Percentiles rank a stretch among this genome's conserved stretches.
Conservation (phyloP, 1,140 invertebrate species). For the Drosophila saltans region DNA sequence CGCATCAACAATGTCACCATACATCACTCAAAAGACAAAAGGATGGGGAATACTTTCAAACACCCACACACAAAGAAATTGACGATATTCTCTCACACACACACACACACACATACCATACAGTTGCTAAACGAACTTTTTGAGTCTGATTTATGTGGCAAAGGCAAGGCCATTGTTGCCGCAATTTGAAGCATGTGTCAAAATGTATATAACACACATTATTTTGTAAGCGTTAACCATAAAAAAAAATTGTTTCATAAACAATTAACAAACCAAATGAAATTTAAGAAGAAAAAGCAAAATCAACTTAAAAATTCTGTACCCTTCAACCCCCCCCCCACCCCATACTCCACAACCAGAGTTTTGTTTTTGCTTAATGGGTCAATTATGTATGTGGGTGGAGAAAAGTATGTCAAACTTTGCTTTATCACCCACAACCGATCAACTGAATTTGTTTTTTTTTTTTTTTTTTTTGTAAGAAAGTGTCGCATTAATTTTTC, state of each 20-base stretch:
- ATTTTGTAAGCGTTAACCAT: constrained; percentile 46
- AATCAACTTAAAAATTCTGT: constrained; percentile 6
- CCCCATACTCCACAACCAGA: background rate
- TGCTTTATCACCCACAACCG: constrained; percentile 26
- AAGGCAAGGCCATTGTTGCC: constrained; percentile 34
- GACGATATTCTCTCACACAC: background rate
- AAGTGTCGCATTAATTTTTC: constrained; percentile 38
- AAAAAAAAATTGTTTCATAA: constrained; percentile 21
- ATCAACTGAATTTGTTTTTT: background rate
- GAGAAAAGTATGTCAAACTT: constrained; percentile 46
- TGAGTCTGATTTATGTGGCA: constrained; percentile 53
- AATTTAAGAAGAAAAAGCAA: no score
- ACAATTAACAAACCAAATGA: background rate
- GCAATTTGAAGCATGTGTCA: constrained; percentile 51
- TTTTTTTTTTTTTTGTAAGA: constrained; percentile 14
- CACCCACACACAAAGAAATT: constrained; percentile 40
- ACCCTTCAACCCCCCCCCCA: background rate
- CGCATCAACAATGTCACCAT: constrained; percentile 49
- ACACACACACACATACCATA: background rate
- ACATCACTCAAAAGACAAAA: constrained; percentile 55
- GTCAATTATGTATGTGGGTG: constrained; percentile 13
- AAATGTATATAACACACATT: constrained; percentile 41
- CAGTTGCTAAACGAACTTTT: constrained; percentile 7
- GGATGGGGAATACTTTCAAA: constrained; percentile 31
- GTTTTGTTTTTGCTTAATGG: constrained; percentile 29